phyloP scores from a whole-genome alignment of 2,113 vertebrate species.

The Larimichthys polyactis region DNA sequence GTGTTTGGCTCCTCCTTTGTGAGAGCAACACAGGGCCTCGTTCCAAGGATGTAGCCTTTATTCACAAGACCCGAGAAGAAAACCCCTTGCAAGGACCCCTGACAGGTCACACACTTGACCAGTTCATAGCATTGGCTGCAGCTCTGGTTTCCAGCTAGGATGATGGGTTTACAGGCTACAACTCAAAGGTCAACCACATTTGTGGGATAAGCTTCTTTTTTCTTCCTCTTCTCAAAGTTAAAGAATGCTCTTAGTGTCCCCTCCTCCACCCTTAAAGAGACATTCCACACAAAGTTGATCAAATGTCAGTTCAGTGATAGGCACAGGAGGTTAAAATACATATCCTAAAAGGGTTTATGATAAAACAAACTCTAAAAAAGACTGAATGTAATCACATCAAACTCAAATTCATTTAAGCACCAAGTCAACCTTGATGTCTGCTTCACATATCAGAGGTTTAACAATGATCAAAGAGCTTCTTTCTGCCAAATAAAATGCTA shows the following conservation, averaged over 20 bases:
- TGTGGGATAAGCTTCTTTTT: conserved; percentile 51
- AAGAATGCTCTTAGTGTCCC: conserved; percentile 45
- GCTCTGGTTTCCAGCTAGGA: conserved; percentile 62
- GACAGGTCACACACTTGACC: conserved; percentile 76
- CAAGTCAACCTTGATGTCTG: neutral
- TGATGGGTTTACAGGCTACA: conserved; percentile 51
- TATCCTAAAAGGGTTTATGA: neutral
- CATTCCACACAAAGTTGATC: conserved; percentile 52
- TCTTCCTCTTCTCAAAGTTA: conserved; percentile 28
- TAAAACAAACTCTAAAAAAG: neutral
- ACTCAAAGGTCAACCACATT: conserved; percentile 70
- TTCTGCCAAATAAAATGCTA: conserved; percentile 14
- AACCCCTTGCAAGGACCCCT: conserved; percentile 61
- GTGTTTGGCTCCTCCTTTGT: conserved; percentile 73
- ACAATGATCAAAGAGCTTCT: conserved; percentile 10
- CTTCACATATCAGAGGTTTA: neutral
- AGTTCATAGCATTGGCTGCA: conserved; percentile 55
- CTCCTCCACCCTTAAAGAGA: conserved; percentile 41
- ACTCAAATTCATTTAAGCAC: neutral
- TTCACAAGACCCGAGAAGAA: conserved; percentile 49
- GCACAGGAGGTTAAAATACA: neutral
- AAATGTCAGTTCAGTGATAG: conserved; percentile 39
- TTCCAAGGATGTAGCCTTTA: conserved; percentile 75
- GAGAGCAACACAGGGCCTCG: conserved; percentile 64
- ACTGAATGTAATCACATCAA: conserved; percentile 16